Percentiles rank a stretch among this genome's conserved stretches.
phyloP scores from a whole-genome alignment of 2,113 vertebrate species.

The Catagonus wagneri region DNA sequence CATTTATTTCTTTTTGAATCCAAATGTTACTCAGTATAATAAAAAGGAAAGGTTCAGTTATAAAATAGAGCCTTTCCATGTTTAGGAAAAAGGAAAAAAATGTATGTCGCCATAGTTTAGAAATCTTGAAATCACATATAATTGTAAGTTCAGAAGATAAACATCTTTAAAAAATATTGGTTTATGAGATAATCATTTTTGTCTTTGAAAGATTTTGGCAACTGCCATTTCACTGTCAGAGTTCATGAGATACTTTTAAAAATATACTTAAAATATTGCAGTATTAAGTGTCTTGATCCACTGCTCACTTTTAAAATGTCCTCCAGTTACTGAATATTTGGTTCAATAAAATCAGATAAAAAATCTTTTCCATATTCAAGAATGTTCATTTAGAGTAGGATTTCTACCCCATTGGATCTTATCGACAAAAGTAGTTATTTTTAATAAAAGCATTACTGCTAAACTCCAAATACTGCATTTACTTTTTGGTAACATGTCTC shows the following conservation, averaged over 20 bases:
- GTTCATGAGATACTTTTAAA: not conserved
- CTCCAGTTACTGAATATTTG: not conserved
- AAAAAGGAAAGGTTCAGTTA: not conserved
- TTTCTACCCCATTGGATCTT: not conserved
- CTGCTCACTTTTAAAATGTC: not conserved
- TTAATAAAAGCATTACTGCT: not conserved
- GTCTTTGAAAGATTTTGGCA: constrained; percentile 17
- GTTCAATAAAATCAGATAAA: constrained; percentile 30
- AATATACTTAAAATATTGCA: not conserved
- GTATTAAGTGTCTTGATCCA: not conserved
- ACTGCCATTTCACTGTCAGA: not conserved
- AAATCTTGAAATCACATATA: not conserved
- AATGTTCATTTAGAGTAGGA: not conserved
- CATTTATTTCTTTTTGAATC: not conserved
- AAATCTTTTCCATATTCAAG: constrained; percentile 2
- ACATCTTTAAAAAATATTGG: not conserved
- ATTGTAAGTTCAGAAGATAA: not conserved
- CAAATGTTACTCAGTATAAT: not conserved
- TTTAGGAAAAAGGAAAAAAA: constrained; percentile 29
- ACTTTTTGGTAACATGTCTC: not conserved
- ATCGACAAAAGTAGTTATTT: not conserved
- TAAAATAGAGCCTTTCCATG: not conserved
- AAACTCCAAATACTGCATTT: not conserved
- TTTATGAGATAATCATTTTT: constrained; percentile 15
- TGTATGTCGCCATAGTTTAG: not conserved